Base-by-base conservation (phyloP, 2,888 invertebrate species). In the Brassicogethes aeneus region DNA sequence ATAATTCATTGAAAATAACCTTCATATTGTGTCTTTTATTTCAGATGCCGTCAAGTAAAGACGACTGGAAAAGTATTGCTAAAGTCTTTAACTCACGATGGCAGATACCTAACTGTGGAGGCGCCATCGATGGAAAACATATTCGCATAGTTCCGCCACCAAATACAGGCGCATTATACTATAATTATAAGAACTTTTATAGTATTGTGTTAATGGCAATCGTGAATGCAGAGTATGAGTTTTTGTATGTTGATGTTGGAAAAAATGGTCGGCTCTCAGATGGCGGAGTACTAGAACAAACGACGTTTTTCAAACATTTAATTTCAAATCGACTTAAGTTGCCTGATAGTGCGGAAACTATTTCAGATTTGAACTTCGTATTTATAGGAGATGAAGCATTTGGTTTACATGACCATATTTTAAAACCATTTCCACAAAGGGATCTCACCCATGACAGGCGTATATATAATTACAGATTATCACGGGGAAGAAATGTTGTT, bases 341-440 rank as follows among this genome's bases (percentile, higher is more conserved):
- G 14, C 45, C 43, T 23, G 17, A 41, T 17, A 41, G 33, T n/a
- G n/a, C 36, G 15, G 44, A 44, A 36, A 37, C 16, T 15, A 34
- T 34, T 16, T 37, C 36, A 41, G 32, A 42, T 37, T 34, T 45
- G 15, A 50, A 48, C 29, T 52, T 50, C 37, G 44, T 52, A 8
- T 45, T 50, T 43, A 17, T 51, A 17, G 44, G 43, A 16, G 51
- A 57, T 17, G 47, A 43, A 35, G 43, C 50, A n/a, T 50, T 48
- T 43, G 38, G 46, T 34, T 33, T 51, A 16, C 36, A 45, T 15
- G 36, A 44, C 29, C 33, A 46, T 34, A 50, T 55, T 36, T 45
- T 55, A 30, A 56, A 55, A 46, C 53, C 54, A 39, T 54, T 43
- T 46, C 45, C 51, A 15, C 51, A 50, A 47, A 42, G 23, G 33